Conservation (phyloP, 2,113 vertebrate genomes). For the Pristiophorus japonicus region DNA sequence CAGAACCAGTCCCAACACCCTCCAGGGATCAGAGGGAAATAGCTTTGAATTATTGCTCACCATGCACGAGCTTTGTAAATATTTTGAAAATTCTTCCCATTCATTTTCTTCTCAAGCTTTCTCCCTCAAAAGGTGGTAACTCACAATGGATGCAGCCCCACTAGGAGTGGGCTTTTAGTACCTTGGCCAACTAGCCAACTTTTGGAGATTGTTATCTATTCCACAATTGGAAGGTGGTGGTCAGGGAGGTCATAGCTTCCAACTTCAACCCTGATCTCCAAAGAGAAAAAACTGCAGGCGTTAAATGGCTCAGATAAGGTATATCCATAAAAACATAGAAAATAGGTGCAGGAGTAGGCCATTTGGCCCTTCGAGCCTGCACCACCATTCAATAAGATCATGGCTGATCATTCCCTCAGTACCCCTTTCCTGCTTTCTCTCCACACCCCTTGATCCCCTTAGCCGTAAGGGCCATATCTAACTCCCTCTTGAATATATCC, state of each 20-base stretch:
- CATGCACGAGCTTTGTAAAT: background rate
- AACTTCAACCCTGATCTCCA: background rate
- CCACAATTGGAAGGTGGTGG: background rate
- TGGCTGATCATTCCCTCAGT: too few relatives aligned
- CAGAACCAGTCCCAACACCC: background rate
- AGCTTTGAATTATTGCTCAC: background rate
- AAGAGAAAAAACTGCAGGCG: background rate
- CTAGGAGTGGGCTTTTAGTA: background rate
- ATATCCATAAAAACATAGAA: background rate
- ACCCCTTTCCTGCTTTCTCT: too few relatives aligned
- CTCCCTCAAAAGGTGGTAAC: background rate
- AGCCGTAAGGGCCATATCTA: too few relatives aligned
- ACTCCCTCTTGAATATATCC: too few relatives aligned
- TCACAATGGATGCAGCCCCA: background rate
- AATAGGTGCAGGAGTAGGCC: too few relatives aligned
- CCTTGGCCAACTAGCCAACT: background rate
- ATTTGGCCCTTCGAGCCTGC: too few relatives aligned
- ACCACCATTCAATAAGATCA: too few relatives aligned
- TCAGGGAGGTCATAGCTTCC: background rate
- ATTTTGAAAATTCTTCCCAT: background rate
- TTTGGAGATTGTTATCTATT: background rate
- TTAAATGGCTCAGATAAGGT: background rate
- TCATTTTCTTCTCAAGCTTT: background rate
- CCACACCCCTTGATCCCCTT: too few relatives aligned
- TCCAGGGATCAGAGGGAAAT: background rate